Conservation (phyloP, 2,888 invertebrate genomes). For the Lomographa bimaculata region DNA sequence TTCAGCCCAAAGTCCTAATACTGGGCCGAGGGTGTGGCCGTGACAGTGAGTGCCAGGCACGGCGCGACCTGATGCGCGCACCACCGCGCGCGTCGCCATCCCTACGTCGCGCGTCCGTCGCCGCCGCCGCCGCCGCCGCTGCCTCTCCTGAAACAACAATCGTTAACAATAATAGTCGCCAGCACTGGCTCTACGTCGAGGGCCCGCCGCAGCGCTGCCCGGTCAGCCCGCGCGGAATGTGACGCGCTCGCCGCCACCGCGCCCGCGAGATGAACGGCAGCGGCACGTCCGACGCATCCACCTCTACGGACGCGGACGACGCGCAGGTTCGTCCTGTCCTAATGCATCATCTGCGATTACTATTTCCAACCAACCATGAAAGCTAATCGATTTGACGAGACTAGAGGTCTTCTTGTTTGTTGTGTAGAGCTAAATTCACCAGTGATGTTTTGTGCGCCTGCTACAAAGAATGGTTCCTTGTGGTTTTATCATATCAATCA, state of each 20-base stretch:
- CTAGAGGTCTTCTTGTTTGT: no score
- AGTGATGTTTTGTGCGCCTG: no score
- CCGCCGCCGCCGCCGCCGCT: neutral
- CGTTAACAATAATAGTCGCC: constrained; percentile 13
- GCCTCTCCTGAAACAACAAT: constrained; percentile 2
- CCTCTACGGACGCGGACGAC: constrained; percentile 77
- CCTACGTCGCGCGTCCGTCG: neutral
- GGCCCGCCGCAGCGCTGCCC: constrained; percentile 15
- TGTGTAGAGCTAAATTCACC: no score
- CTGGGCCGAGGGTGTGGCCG: constrained; percentile 25
- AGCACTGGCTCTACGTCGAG: constrained; percentile 8
- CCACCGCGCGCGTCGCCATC: constrained; percentile 7
- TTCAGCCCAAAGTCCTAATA: constrained; percentile 1
- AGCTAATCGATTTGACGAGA: no score
- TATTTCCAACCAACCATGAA: no score
- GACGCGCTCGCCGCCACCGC: neutral
- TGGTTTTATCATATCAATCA: no score
- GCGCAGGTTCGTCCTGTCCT: constrained; percentile 52
- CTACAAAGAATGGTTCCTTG: no score
- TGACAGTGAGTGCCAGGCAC: constrained; percentile 26
- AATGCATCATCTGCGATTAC: neutral
- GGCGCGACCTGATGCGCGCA: constrained; percentile 11
- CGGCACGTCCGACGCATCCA: constrained; percentile 70
- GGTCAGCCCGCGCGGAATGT: neutral
- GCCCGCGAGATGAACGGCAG: constrained; percentile 51